phyloP scores from a whole-genome alignment of 2,113 vertebrate species.

The Rhea americana region DNA sequence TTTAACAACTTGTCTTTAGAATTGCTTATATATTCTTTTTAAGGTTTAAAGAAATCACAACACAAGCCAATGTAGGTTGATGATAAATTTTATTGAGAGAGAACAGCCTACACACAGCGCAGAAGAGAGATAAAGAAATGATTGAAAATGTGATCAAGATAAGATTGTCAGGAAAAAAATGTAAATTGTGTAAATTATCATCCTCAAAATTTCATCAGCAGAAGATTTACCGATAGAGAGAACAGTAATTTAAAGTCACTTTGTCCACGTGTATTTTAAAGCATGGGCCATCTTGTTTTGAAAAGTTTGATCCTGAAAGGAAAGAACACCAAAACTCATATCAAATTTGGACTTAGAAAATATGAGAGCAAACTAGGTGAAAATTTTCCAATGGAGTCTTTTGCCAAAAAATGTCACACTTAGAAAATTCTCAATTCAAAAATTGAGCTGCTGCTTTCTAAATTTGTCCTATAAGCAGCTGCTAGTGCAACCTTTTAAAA shows the following conservation, averaged over 20 bases:
- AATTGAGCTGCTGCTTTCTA: background rate
- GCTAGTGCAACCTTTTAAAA: background rate
- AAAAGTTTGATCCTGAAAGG: background rate
- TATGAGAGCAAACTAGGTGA: background rate
- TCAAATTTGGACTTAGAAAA: background rate
- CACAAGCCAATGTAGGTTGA: background rate
- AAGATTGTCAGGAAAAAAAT: background rate
- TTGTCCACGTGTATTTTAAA: background rate
- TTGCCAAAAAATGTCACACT: background rate
- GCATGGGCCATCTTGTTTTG: background rate
- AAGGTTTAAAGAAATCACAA: background rate
- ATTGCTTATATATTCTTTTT: background rate
- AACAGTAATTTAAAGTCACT: background rate
- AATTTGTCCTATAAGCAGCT: background rate
- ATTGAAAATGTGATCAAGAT: background rate
- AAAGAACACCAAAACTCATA: background rate
- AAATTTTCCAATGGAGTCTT: background rate
- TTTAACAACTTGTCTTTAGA: background rate
- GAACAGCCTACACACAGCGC: background rate
- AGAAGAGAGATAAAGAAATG: background rate
- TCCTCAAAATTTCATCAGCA: background rate
- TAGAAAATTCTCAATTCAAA: background rate
- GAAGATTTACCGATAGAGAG: background rate
- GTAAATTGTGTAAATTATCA: background rate
- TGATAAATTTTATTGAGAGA: slow-evolving; percentile 2